These are phyloP conservation scores for Conus ventricosus DNA, from an alignment of 1,140 invertebrate species.

Conservation along the genomic window DNA sequence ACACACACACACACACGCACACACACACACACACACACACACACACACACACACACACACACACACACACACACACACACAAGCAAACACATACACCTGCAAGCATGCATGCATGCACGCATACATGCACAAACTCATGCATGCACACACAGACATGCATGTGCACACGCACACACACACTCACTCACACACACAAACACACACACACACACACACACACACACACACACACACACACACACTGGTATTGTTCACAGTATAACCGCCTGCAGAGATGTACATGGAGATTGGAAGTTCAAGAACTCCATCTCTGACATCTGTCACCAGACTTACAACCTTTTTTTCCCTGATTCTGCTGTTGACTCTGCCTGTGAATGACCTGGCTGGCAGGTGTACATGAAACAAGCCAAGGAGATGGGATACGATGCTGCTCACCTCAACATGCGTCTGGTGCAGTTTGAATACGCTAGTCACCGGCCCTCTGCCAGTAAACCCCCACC, in stretches of 20 bases:
- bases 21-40: neutral
- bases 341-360: too few species aligned
- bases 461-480: constrained; percentile 70
- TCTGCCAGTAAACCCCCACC: constrained; percentile 71
- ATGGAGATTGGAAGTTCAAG: too few species aligned
- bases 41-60: neutral
- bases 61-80: neutral
- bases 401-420: constrained; percentile 68
- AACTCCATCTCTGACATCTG: neutral
- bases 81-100: neutral
- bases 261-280: too few species aligned
- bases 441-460: constrained; percentile 73
- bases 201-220: constrained; percentile 1
- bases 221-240: too few species aligned
- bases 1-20: neutral
- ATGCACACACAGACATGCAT: neutral
- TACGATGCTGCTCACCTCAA: constrained; percentile 73
- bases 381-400: constrained; percentile 66
- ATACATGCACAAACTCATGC: neutral
- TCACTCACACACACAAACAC: neutral
- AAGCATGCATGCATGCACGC: neutral
- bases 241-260: too few species aligned
- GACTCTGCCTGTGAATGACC: too few species aligned
- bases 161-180: neutral
- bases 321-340: too few species aligned